Evolutionary conservation across 2,797 vertebrate genomes (phyloP).

Genomic region (Champsocephalus gunnari): DNA sequence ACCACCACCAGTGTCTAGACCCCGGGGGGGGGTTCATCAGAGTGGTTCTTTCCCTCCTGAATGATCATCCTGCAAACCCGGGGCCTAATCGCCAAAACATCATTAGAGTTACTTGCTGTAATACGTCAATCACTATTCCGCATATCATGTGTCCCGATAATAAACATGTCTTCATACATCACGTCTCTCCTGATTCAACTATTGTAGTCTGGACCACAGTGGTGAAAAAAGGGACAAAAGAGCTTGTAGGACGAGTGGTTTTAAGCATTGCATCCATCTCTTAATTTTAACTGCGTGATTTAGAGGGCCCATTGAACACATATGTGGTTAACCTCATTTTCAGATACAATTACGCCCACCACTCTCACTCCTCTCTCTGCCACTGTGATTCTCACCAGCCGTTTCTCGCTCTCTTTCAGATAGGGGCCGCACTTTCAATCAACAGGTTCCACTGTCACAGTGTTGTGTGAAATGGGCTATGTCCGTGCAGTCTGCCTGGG

Average conservation of each 20-base stretch:
- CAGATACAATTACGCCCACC: conserved; percentile 68
- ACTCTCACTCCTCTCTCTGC: conserved; percentile 45
- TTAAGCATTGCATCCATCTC: conserved; percentile 25
- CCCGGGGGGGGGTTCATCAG: too few species aligned
- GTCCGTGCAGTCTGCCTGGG: conserved; percentile 42
- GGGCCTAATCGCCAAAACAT: too few species aligned
- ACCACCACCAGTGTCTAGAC: too few species aligned
- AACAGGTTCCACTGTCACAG: conserved; percentile 43
- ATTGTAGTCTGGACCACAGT: neutral
- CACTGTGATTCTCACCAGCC: conserved; percentile 55
- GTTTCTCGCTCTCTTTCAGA: conserved; percentile 51
- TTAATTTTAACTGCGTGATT: conserved; percentile 49
- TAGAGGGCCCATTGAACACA: conserved; percentile 39
- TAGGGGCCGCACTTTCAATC: conserved; percentile 54
- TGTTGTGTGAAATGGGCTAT: conserved; percentile 34
- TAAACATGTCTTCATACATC: too few species aligned
- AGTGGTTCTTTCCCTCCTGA: too few species aligned
- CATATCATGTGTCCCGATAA: too few species aligned
- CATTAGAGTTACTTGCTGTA: too few species aligned
- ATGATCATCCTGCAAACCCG: too few species aligned
- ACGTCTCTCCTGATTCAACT: neutral
- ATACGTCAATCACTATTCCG: too few species aligned
- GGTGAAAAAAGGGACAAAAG: conserved; percentile 24
- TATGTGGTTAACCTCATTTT: conserved; percentile 71
- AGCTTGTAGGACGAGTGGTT: conserved; percentile 41